phyloP scores from a whole-genome alignment of 2,888 invertebrate genomes.

The Cerceris ruficornis region DNA sequence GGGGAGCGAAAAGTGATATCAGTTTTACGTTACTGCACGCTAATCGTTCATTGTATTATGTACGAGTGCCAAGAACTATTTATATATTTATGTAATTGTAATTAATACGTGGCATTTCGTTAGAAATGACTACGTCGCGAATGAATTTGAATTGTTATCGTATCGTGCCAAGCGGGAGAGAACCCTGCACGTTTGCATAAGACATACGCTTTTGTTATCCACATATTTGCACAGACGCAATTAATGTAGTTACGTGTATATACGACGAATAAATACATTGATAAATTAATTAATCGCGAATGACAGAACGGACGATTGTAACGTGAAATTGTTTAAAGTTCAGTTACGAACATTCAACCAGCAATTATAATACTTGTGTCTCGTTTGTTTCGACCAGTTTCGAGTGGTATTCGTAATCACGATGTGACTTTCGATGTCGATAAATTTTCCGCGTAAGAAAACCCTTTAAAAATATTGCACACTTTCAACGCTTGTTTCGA shows the following conservation, averaged over 20 bases:
- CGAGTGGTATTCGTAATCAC: background rate
- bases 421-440: background rate
- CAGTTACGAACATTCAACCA: background rate
- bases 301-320: background rate
- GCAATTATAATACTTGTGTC: background rate
- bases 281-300: conserved; percentile 35
- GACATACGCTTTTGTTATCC: background rate
- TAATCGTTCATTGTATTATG: background rate
- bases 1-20: too few relatives aligned
- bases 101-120: background rate
- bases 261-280: conserved; percentile 61
- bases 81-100: conserved; percentile 21
- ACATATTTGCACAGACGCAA: conserved; percentile 18
- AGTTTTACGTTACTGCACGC: background rate
- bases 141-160: background rate
- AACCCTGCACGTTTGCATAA: background rate
- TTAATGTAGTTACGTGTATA: conserved; percentile 54
- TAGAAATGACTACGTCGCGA: background rate
- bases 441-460: background rate
- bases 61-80: conserved; percentile 28
- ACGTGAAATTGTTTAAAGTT: background rate
- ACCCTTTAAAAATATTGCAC: background rate
- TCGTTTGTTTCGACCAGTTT: conserved; percentile 1
- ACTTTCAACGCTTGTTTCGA: background rate
- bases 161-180: background rate